A percentile compares a stretch with the other conserved stretches of the same genome.
These are phyloP conservation scores for Pagrus major DNA, from an alignment of 2,113 vertebrate genomes.

Conservation along the genomic window DNA sequence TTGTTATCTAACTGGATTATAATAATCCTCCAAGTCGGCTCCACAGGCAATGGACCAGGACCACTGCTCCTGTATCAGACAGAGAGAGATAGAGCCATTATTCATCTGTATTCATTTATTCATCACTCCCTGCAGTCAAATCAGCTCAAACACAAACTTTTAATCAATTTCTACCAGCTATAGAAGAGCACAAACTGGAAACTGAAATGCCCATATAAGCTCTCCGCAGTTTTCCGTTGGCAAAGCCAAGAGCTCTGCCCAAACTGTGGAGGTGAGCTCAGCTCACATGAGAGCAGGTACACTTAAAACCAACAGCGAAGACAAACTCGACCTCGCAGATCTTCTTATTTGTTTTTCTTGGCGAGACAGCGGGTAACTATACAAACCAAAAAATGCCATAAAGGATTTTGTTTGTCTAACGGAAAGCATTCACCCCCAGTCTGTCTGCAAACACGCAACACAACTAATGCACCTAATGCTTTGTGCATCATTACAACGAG, in stretches of 20 bases:
- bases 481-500: slow-evolving; percentile 62
- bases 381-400: slow-evolving; percentile 51
- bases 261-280: slow-evolving; percentile 22
- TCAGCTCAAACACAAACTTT: slow-evolving; percentile 49
- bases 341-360: slow-evolving; percentile 48
- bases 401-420: slow-evolving; percentile 43
- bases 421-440: slow-evolving; percentile 35
- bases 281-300: slow-evolving; percentile 40
- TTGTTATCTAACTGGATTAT: slow-evolving; percentile 55
- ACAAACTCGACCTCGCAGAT: slow-evolving; percentile 29
- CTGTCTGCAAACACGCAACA: slow-evolving; percentile 38
- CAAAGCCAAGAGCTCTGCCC: slow-evolving; percentile 14
- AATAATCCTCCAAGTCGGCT: slow-evolving; percentile 52
- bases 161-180: slow-evolving; percentile 35
- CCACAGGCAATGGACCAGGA: slow-evolving; percentile 19
- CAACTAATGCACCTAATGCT: slow-evolving; percentile 57
- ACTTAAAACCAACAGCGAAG: slow-evolving; percentile 31
- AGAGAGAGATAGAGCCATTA: too few relatives aligned
- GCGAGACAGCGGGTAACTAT: slow-evolving; percentile 11
- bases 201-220: slow-evolving; percentile 17
- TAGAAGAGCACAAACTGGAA: slow-evolving; percentile 21
- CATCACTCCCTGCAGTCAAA: slow-evolving; percentile 15
- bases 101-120: slow-evolving; percentile 39
- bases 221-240: slow-evolving; percentile 24
- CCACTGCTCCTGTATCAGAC: slow-evolving; percentile 30